Percentiles rank a stretch among this genome's conserved stretches.
These are phyloP conservation scores for Drosophila leontia DNA, from an alignment of 1,140 invertebrate genomes.

Conservation along the genomic window DNA sequence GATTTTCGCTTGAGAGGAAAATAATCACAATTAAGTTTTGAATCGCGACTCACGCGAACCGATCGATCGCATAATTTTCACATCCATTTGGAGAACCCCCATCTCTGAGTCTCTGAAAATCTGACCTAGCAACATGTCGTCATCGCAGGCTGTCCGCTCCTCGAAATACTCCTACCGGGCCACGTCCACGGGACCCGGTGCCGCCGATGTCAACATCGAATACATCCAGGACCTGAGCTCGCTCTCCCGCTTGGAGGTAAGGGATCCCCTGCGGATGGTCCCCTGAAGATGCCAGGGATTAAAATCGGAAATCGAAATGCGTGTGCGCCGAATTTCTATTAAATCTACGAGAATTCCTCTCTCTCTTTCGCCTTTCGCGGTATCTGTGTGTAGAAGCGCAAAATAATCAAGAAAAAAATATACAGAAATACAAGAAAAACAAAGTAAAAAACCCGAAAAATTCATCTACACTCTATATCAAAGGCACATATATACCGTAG, in stretches of 20 bases:
- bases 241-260: slow-evolving; percentile 96
- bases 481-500: slow-evolving; percentile 35
- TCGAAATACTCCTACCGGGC: slow-evolving; percentile 95
- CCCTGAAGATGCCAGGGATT: slow-evolving; percentile 5
- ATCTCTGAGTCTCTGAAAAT: slow-evolving; percentile 50
- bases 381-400: slow-evolving; percentile 38
- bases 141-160: slow-evolving; percentile 92
- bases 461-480: slow-evolving; percentile 49
- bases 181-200: slow-evolving; percentile 90
- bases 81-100: slow-evolving; percentile 36
- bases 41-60: slow-evolving; percentile 60
- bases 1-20: slow-evolving; percentile 66
- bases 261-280: slow-evolving; percentile 13
- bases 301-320: slow-evolving; percentile 28
- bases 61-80: slow-evolving; percentile 32
- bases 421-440: slow-evolving; percentile 34
- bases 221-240: slow-evolving; percentile 96
- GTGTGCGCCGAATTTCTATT: slow-evolving; percentile 44
- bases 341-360: slow-evolving; percentile 33
- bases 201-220: slow-evolving; percentile 96
- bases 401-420: slow-evolving; percentile 28
- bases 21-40: slow-evolving; percentile 30
- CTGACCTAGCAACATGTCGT: slow-evolving; percentile 84
- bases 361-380: slow-evolving; percentile 20
- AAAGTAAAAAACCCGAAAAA: slow-evolving; percentile 53